A percentile compares a stretch with the other conserved stretches of the same genome.
phyloP scores from a whole-genome alignment of 1,140 invertebrate species.

The Parapsyche elsis region DNA sequence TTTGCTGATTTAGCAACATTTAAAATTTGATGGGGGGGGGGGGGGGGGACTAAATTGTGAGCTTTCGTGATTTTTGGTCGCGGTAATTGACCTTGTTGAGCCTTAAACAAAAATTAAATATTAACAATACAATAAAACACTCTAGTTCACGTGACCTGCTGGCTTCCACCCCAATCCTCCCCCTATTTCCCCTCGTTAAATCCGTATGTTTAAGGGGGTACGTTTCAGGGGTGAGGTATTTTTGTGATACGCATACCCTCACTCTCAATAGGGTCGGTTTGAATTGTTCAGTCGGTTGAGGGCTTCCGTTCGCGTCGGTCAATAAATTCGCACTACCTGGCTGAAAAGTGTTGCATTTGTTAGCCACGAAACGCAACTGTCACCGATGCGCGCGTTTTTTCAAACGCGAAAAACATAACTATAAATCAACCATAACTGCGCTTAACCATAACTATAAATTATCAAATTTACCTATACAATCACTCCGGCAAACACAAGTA shows the following conservation, averaged over 20 bases:
- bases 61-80: background rate
- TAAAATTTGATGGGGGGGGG: too few relatives aligned
- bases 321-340: background rate
- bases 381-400: slow-evolving; percentile 1
- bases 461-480: too few relatives aligned
- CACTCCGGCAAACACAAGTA: too few relatives aligned
- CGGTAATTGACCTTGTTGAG: slow-evolving; percentile 2
- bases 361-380: background rate
- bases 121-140: slow-evolving; percentile 21
- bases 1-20: too few relatives aligned
- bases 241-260: background rate
- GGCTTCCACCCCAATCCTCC: background rate
- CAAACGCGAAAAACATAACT: background rate
- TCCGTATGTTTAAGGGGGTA: background rate
- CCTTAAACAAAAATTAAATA: background rate
- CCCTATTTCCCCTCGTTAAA: too few relatives aligned
- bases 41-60: too few relatives aligned
- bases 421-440: too few relatives aligned
- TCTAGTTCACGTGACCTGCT: background rate
- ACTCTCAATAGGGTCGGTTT: background rate
- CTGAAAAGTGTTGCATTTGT: background rate
- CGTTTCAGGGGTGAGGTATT: background rate
- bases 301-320: background rate
- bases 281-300: background rate
- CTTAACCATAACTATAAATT: too few relatives aligned